Base-by-base conservation (phyloP, 2,888 invertebrate genomes). In the Epistrophe grossulariae region DNA sequence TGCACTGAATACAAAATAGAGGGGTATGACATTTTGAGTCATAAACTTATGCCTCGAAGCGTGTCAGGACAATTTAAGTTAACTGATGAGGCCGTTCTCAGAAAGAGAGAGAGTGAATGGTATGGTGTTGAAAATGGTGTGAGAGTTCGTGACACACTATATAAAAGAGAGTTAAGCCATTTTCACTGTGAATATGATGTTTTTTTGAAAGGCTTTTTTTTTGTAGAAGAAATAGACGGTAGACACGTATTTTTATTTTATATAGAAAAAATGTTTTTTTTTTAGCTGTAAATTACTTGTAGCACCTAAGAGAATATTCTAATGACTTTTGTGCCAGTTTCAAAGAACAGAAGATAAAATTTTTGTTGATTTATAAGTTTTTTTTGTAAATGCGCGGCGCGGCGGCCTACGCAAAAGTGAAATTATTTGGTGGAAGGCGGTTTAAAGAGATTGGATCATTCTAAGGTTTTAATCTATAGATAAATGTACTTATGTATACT, bases 1-100 rank as follows among this genome's bases (percentile, higher is more conserved):
- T 74, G 15, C 70, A 64, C 19, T 19, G 73, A 62, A 70, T 57
- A 70, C 60, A 55, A 70, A 52, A 55, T 31, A 43, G 17, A 48
- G 52, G 45, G 74, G 60, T 66, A 77, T 19, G 57, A 70, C 59
- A 72, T 48, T 84, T 66, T 66, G 76, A 77, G 68, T 40, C 60
- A 48, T 40, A 62, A 77, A 72, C 68, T 66, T 62, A 48, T 76
- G 59, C 70, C 71, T 38, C 45, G 52, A 52, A 64, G 59, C 71
- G 60, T 71, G 76, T 60, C 50, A 71, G 66, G 68, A 71, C 28
- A 55, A 64, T 64, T 79, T 62, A 66, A 55, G 66, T 17, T 71
- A 83, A 80, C 40, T 68, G 60, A 70, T 55, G 40, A 55, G 24
- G 40, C 40, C 11, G 28, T 52, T 28, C 40, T 24, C 15, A 45